Evolutionary conservation across 23 tunicate genomes (phyloP), one percentile per base, ranked within the genome.

Genomic region (Aplidium turbinatum): DNA sequence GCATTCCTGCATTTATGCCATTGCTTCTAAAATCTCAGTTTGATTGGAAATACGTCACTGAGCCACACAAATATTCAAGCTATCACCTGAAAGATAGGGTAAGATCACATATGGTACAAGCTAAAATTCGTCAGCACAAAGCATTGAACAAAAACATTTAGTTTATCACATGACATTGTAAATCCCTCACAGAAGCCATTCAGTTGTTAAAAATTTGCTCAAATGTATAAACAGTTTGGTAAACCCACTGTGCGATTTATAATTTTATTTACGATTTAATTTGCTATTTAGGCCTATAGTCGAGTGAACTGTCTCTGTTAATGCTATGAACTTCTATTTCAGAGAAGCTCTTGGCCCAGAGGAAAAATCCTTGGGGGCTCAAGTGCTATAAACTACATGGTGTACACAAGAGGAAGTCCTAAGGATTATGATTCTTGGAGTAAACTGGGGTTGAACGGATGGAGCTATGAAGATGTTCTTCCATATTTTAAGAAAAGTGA

Each of bases 311-410:
- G n/a, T n/a, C n/a, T n/a, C n/a, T n/a, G n/a, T n/a, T n/a, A n/a
- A n/a, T n/a, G n/a, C n/a, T n/a, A n/a, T n/a, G n/a, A n/a, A n/a
- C n/a, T 13, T 11, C 21, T 54, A n/a, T 75, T 75, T 36, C 61
- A 89, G 96, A 51, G 2, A 27, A 77, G 58, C 38, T 24, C 35
- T 4, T 67, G 78, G 75, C 96, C 96, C 11, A 24, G 78, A 1
- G 88, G 96, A 19, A 82, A 82, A 58, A 75, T 77, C 13, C 47
- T 89, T 3, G 96, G 96, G 0, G 96, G 88, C 16, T 76, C 89
- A 25, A 89, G 89, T 56, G 76, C 78, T 5, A 33, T 89, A 18
- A 89, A 89, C 75, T 47, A 31, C 33, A 69, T 82, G 88, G 69
- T 82, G 0, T 89, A 76, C 56, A 38, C 58, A 6, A 56, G 96